Percentiles rank a stretch among this genome's conserved stretches.
Evolutionary conservation across 2,113 vertebrate species (phyloP).

Genomic region (Bothrops jararaca): DNA sequence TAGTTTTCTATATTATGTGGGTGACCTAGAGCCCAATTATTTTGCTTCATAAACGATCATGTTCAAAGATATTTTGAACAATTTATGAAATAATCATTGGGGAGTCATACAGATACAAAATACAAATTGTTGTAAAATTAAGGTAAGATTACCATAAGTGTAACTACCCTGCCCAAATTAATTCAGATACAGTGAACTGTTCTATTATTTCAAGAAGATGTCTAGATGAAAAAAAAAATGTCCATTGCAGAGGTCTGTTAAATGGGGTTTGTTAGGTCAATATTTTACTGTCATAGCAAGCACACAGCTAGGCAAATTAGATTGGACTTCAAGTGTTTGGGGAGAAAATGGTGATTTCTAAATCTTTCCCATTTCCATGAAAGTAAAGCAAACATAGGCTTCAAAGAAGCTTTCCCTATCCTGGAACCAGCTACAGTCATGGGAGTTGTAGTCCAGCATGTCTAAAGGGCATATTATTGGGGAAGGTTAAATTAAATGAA

Average conservation of each 20-base stretch:
- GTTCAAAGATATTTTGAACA: background rate
- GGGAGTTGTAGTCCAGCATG: background rate
- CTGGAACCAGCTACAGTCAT: background rate
- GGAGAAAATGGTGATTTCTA: background rate
- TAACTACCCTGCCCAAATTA: background rate
- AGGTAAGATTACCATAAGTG: background rate
- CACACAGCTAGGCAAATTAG: background rate
- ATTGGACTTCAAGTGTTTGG: background rate
- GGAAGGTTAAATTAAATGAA: background rate
- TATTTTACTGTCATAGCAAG: background rate
- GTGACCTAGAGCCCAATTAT: background rate
- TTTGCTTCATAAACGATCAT: background rate
- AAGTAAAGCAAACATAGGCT: background rate
- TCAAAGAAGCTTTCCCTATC: background rate
- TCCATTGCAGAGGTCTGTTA: background rate
- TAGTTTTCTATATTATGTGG: too few species aligned
- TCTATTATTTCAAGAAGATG: background rate
- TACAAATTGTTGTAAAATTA: background rate
- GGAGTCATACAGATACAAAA: background rate
- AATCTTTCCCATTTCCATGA: background rate
- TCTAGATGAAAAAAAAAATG: background rate
- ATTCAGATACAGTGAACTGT: background rate
- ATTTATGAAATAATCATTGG: too few species aligned
- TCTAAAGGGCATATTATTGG: background rate
- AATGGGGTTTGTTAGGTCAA: background rate